Evolutionary conservation across 1,140 invertebrate genomes (phyloP), one percentile per base, ranked within the genome.

Genomic region (Orchestia grillus): DNA sequence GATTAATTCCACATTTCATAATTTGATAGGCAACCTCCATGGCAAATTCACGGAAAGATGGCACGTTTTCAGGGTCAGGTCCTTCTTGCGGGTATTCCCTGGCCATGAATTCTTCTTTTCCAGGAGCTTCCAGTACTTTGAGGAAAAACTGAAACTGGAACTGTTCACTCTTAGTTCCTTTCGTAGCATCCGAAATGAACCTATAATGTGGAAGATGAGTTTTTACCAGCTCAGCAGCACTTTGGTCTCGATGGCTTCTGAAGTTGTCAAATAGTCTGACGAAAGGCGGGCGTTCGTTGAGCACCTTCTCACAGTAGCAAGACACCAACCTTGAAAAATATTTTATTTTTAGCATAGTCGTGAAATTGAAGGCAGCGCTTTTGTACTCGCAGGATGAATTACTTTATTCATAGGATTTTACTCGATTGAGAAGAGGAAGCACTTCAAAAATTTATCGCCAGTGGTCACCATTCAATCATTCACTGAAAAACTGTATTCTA

Each of bases 101-200:
- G 3, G 88, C 88, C 88, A 90, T 41, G 43, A 42, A 90, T 44
- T 90, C 88, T 90, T 41, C 88, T 44, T 90, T 90, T 23, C 88
- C 88, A 8, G 88, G 88, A 42, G 88, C 88, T 90, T 41, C 41
- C 36, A 90, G n/a, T 8, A 90, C 43, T 90, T 90, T 90, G 15
- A 90, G 88, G 88, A 90, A 90, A 90, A 90, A 90, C 88, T 90
- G 88, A 41, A 90, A 90, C 43, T 44, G n/a, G 41, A 41, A 90
- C 88, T 90, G 88, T 42, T 90, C 88, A 41, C 41, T 90, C 42
- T 90, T 90, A 19, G 88, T 90, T 44, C 88, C 88, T 41, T 90
- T 90, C 88, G n/a, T 90, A 15, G 88, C 88, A 90, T 90, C 88
- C 11, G 88, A 42, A 11, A 90, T 8, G 88, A 90, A 90, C 41